phyloP scores from a whole-genome alignment of 1,140 invertebrate genomes.

The Protaetia brevitarsis region DNA sequence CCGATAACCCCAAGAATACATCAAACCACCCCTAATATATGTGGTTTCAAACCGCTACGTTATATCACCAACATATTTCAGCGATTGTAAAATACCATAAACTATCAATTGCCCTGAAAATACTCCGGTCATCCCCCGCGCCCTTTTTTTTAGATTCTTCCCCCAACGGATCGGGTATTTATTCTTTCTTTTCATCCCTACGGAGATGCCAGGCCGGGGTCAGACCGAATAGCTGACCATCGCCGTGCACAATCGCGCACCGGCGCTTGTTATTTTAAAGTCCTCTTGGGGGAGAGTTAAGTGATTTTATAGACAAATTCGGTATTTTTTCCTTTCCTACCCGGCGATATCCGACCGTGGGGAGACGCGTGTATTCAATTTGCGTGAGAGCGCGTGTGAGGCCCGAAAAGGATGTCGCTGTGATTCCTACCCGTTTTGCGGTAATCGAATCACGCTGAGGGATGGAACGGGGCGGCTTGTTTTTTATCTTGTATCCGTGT shows the following conservation, averaged over 20 bases:
- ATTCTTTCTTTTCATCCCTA: not conserved
- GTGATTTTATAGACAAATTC: conserved; percentile 4
- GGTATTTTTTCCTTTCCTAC: not conserved
- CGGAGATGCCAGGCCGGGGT: not conserved
- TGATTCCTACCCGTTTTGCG: not conserved
- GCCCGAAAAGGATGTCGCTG: not conserved
- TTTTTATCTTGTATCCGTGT: not conserved
- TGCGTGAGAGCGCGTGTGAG: not conserved
- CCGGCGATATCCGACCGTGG: not conserved
- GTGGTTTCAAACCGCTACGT: no score
- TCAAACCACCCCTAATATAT: no score
- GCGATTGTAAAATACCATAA: no score
- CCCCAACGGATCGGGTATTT: no score
- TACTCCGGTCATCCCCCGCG: no score
- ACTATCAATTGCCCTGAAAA: no score
- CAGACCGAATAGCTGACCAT: not conserved
- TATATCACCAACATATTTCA: no score
- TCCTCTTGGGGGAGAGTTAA: conserved; percentile 1
- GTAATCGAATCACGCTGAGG: not conserved
- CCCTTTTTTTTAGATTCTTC: no score
- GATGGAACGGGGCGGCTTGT: not conserved
- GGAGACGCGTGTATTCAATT: not conserved
- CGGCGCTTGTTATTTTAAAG: not conserved
- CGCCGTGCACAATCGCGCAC: no score
- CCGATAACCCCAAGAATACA: no score